Evolutionary conservation across 2,113 vertebrate genomes (phyloP), one percentile per base, ranked within the genome.

Genomic region (Onychostruthus taczanowskii): DNA sequence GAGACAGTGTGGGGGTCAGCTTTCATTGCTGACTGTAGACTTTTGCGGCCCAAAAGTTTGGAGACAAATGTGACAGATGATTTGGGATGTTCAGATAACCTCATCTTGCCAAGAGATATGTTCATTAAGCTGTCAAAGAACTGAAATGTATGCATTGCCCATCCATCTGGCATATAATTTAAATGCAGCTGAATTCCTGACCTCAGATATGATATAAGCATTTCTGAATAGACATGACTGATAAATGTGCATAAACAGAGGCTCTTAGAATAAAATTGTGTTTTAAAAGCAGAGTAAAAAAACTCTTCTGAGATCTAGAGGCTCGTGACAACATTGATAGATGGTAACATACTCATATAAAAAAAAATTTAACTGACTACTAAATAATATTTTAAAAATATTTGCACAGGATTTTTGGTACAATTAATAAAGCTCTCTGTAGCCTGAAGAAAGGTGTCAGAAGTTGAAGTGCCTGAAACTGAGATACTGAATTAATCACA

Each of bases 91-190:
- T 95, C 90, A 49, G 67, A 91, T 94, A 83, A 76, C 77, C 86
- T 93, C 72, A 41, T 91, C 77, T 93, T 96, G 73, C 69, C 94
- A 61, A 85, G 84, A 83, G 68, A 93, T 84, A 74, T 37, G 83
- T 90, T 96, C 84, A 97, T 96, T 96, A 96, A 68, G 87, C 92
- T 96, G 74, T 95, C 92, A 95, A 88, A 89, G 44, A 95, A 92
- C 46, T 85, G 53, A 97, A 91, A 87, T 83, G 63, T 80, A 94
- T 94, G 94, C 85, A 58, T 62, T 95, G 59, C 61, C 59, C 94
- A 78, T 96, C 94, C 93, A 76, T 92, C 52, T 87, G 74, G 94
- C 73, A 78, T 87, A 89, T 84, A 84, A 97, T 81, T 95, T 66
- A 77, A 96, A 90, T 87, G 91, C 93, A 79, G 52, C 75, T 96